A percentile compares a stretch with the other conserved stretches of the same genome.
Conservation (phyloP, 2,797 vertebrate genomes). For the Characodon lateralis region DNA sequence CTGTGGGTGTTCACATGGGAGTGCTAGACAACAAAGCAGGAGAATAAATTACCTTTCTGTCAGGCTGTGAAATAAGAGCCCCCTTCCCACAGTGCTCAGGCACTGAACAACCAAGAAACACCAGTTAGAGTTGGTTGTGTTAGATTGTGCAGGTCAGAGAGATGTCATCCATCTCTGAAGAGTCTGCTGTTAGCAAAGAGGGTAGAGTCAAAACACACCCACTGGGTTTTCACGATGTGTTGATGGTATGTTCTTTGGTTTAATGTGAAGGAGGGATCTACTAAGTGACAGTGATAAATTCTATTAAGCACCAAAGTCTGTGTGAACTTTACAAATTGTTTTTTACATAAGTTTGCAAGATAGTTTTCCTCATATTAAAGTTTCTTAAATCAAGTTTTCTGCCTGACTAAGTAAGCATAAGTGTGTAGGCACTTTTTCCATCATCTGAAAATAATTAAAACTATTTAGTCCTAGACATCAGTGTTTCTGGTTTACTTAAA, state of each 20-base stretch:
- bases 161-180: slow-evolving; percentile 14
- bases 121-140: slow-evolving; percentile 35
- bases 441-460: too few relatives aligned
- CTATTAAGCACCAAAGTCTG: slow-evolving; percentile 27
- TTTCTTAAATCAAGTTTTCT: neutral
- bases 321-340: slow-evolving; percentile 23
- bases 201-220: slow-evolving; percentile 7
- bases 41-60: slow-evolving; percentile 74
- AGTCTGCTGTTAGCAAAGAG: slow-evolving; percentile 4
- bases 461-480: too few relatives aligned
- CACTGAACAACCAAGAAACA: slow-evolving; percentile 8
- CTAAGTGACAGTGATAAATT: slow-evolving; percentile 37
- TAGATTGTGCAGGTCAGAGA: slow-evolving; percentile 46
- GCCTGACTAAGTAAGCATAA: neutral
- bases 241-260: slow-evolving; percentile 55
- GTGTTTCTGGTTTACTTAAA: too few relatives aligned
- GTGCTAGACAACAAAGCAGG: slow-evolving; percentile 64
- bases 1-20: slow-evolving; percentile 67
- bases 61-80: slow-evolving; percentile 67
- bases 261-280: slow-evolving; percentile 30
- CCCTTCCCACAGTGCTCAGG: slow-evolving; percentile 65
- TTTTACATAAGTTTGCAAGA: neutral
- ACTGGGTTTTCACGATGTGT: slow-evolving; percentile 58
- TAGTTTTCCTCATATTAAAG: neutral
- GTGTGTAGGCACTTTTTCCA: too few relatives aligned